Evolutionary conservation across 2,797 vertebrate species (phyloP).

Genomic region (Lepilemur septentrionalis): DNA sequence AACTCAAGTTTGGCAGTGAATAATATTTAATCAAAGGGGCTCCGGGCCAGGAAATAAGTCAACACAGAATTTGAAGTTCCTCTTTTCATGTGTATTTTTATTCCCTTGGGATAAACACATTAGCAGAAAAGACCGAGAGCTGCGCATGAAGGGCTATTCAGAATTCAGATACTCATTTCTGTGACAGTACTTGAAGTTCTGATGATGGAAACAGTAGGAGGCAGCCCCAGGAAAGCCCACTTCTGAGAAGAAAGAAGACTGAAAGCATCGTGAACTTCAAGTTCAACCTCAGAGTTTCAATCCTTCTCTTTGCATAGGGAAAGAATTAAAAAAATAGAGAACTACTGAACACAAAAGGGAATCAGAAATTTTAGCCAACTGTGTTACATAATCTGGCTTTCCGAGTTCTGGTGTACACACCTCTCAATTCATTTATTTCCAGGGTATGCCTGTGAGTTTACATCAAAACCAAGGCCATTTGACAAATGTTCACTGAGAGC

Average conservation of each 20-base stretch:
- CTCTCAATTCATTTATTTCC: background rate
- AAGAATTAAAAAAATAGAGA: background rate
- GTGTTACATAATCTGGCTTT: background rate
- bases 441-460: background rate
- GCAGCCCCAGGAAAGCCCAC: background rate
- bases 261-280: background rate
- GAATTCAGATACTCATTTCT: background rate
- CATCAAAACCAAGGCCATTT: background rate
- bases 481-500: background rate
- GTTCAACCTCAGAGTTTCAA: background rate
- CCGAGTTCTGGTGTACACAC: background rate
- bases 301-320: background rate
- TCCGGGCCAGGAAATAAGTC: background rate
- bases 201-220: background rate
- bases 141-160: background rate
- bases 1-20: background rate
- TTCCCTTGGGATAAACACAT: background rate
- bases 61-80: background rate
- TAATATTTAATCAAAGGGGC: slow-evolving; percentile 8
- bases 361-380: background rate
- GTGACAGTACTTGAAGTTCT: background rate
- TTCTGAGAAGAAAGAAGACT: background rate
- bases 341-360: background rate
- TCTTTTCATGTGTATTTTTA: slow-evolving; percentile 28
- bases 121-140: background rate